Evolutionary conservation across 2,888 invertebrate genomes (phyloP).

Genomic region (Xestia sexstrigata): DNA sequence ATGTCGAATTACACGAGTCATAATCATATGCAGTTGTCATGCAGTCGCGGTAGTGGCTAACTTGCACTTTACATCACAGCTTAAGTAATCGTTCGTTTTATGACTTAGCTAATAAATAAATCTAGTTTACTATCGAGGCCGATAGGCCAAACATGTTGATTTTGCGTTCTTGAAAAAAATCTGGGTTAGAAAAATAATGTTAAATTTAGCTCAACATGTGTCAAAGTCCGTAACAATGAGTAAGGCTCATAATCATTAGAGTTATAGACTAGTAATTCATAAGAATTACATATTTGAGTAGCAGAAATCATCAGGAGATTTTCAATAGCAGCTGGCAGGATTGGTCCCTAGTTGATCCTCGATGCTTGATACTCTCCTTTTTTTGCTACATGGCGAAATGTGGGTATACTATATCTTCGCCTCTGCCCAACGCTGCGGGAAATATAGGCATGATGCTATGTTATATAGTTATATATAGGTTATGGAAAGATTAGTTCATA

Average conservation of each 20-base stretch:
- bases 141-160: slow-evolving; percentile 1
- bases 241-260: not conserved
- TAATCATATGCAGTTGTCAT: slow-evolving; percentile 19
- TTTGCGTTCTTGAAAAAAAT: slow-evolving; percentile 1
- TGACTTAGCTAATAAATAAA: slow-evolving; percentile 3
- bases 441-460: too few species aligned
- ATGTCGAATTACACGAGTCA: slow-evolving; percentile 26
- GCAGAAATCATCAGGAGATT: not conserved
- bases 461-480: too few species aligned
- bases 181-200: slow-evolving; percentile 24
- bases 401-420: too few species aligned
- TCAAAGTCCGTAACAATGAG: not conserved
- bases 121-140: not conserved
- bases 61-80: slow-evolving; percentile 7
- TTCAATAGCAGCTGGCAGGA: not conserved
- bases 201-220: slow-evolving; percentile 4
- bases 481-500: not conserved
- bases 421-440: too few species aligned
- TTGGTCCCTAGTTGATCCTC: not conserved
- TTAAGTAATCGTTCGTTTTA: not conserved
- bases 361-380: not conserved
- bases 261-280: not conserved
- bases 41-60: too few species aligned
- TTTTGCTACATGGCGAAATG: too few species aligned
- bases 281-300: not conserved